Base-by-base conservation (phyloP, 2,888 invertebrate species). In the Eupithecia abbreviata region DNA sequence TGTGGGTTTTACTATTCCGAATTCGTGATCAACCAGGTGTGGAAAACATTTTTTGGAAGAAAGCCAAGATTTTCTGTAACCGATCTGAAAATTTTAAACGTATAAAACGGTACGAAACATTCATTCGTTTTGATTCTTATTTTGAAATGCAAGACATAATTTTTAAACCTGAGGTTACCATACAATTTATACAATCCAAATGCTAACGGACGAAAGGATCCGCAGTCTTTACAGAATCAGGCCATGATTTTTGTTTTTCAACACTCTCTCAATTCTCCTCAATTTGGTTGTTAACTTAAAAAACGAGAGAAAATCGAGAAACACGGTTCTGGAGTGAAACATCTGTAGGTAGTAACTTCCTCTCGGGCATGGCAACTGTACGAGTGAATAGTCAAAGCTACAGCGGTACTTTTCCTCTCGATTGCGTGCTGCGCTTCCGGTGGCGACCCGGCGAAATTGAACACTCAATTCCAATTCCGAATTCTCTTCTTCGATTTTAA, bases 351-450 rank as follows among this genome's bases (percentile, higher is more conserved):
- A 62, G 62, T 62, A 62, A 62, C n/a, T 43, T 49, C 30, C 13
- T n/a, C 71, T 68, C 45, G 45, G 58, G 55, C 47, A 6, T 55
- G 58, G 71, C 55, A 6, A 47, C 68, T 78, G 70, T 81, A 86
- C 89, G 88, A 89, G 84, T 89, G 90, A 87, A 86, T 87, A 88
- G 90, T 91, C 92, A 92, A 92, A 93, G 90, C 88, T 85, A 84
- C 84, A 85, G 85, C 85, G 87, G 86, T 88, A 91, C 91, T 92
- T 92, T 91, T 91, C 89, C 88, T 88, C 88, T 90, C 90, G 87
- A 91, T 90, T 90, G 91, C 90, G 88, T 88, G 85, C 82, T 86
- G 84, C 87, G 86, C 86, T 91, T 91, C 91, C 92, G 89, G 84
- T 81, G 81, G 85, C 87, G 86, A 87, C 86, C 88, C 88, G 87